Evolutionary conservation across 2,113 vertebrate genomes (phyloP).

Genomic region (Otolemur garnettii): DNA sequence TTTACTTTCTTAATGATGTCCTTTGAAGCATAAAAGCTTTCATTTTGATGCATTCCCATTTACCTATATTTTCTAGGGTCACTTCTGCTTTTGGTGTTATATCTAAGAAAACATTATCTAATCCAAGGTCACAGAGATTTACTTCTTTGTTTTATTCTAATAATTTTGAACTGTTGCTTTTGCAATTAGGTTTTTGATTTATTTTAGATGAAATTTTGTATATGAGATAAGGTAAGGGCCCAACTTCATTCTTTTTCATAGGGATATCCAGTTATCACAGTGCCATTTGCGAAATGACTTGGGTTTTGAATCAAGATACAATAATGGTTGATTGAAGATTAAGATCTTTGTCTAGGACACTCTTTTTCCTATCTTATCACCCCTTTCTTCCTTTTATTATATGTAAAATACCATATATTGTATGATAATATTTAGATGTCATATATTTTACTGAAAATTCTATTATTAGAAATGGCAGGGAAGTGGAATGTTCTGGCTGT

Average conservation of each 20-base stretch:
- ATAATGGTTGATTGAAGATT: background rate
- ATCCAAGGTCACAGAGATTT: background rate
- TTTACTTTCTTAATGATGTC: background rate
- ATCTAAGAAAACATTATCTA: background rate
- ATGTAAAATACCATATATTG: background rate
- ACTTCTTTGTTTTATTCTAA: background rate
- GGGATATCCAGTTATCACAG: background rate
- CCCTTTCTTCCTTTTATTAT: background rate
- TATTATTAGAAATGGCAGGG: background rate
- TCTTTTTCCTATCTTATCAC: background rate
- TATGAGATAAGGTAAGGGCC: background rate
- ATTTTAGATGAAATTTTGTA: slow-evolving; percentile 9
- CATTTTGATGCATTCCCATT: background rate
- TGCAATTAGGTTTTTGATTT: background rate
- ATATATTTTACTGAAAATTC: background rate
- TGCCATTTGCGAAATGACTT: background rate
- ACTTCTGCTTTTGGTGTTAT: background rate
- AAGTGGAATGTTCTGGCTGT: background rate
- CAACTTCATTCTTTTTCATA: background rate
- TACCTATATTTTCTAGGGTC: background rate
- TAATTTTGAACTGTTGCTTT: background rate
- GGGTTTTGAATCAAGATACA: background rate
- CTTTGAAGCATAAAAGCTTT: background rate
- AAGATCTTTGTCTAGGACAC: background rate
- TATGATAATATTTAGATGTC: background rate